Evolutionary conservation across 1,140 invertebrate species (phyloP), one percentile per base, ranked within the genome.

Genomic region (Teleogryllus occipitalis): DNA sequence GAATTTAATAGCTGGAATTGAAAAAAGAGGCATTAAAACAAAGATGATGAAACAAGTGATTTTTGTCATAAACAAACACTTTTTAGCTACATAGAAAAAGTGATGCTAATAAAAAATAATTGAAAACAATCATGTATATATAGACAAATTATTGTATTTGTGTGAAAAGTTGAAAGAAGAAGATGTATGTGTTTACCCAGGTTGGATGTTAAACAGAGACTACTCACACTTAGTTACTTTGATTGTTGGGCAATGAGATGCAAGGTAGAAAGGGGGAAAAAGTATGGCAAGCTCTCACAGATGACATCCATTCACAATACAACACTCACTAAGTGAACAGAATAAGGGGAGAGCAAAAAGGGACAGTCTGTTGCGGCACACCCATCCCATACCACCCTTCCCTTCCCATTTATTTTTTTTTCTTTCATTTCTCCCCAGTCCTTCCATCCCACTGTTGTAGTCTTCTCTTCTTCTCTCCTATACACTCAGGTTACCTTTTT

Each of bases 1-100:
- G 49, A 78, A 82, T 79, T 82, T 82, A 82, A 49, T 80, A 39
- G 81, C 81, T 82, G 81, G 77, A 82, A 82, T 78, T 82, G 80
- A 82, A 80, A 82, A 76, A 80, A 82, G 78, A 82, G 78, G 80
- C 80, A 80, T 82, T 80, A 80, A 81, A 80, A 82, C 77, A 82
- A 80, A 81, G 77, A 80, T 81, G 78, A 80, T 73, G 76, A 81
- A 81, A 80, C 77, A 80, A 80, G 80, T 82, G 81, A 75, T 76
- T 73, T 80, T 80, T 81, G 78, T 81, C 78, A 75, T 79, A 49
- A 80, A 79, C 75, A 79, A 47, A 79, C 75, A 79, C 77, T 47
- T 79, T 81, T 78, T 80, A 80, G 74, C 81, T 82, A 82, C 81
- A 81, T 73, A 79, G 79, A 79, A 81, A 78, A 81, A 80, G 78